Evolutionary conservation across 2,113 vertebrate genomes (phyloP), one percentile per base, ranked within the genome.

Genomic region (Amphiprion percula): DNA sequence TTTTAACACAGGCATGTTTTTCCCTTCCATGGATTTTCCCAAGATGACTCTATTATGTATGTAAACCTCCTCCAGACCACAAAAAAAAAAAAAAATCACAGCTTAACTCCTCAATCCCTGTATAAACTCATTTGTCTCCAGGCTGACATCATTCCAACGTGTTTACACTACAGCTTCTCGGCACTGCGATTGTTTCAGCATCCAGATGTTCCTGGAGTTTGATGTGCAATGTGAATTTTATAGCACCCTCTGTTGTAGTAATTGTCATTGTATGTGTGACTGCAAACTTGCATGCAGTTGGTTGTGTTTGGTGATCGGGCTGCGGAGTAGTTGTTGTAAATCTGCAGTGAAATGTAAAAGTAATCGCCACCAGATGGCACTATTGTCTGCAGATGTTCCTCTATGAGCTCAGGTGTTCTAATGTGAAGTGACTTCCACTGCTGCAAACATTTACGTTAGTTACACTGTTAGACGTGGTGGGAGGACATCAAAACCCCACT

Each of bases 341-440:
- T 16, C 19, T 8, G 50, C 68, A 16, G 39, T 67, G 67, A 63
- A 64, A 68, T 66, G 23, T n/a, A 17, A 76, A 49, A 0, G 0
- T 19, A 17, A 71, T 58, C 28, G 74, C 80, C 88, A 88, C 61
- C 52, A 87, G 87, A 77, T 76, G 82, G 86, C 80, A 54, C 68
- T 67, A 6, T 28, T 50, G 53, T 26, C 33, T 53, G 23, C 74
- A 73, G n/a, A 55, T 58, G 70, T 39, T 67, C 9, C 26, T 5
- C 21, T 61, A 19, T 30, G 28, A 50, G 17, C 68, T 66, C 66
- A 69, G 37, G 39, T 26, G 47, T 39, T 70, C 14, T 71, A 41
- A 66, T 62, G 17, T 52, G 19, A 52, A 52, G 17, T 10, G 49
- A 52, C 49, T 52, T 15, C 5, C 7, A 19, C 16, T 10, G 26